phyloP scores from a whole-genome alignment of 2,888 invertebrate genomes.

The Standfussiana lucernea region DNA sequence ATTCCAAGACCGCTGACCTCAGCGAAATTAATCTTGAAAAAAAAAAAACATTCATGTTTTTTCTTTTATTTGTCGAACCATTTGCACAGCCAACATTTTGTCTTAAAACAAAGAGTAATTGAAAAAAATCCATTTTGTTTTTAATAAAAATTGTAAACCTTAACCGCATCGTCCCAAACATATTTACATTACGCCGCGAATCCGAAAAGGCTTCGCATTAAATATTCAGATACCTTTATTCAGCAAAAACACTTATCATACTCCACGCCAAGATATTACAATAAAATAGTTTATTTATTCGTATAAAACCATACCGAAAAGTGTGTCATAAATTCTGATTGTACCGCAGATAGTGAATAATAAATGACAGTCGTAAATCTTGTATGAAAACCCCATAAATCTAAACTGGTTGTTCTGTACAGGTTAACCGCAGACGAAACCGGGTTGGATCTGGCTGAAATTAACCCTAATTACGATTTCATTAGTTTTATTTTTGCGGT shows the following conservation, averaged over 20 bases:
- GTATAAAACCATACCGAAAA: constrained; percentile 83
- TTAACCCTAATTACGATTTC: constrained; percentile 68
- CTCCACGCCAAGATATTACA: constrained; percentile 68
- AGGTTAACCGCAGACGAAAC: constrained; percentile 76
- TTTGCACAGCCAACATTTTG: background rate
- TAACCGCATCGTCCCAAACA: background rate
- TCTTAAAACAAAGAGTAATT: background rate
- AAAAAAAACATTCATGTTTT: constrained; percentile 4
- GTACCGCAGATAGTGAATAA: constrained; percentile 88
- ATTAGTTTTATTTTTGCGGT: constrained; percentile 64
- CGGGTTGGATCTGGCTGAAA: constrained; percentile 54
- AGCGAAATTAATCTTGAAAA: constrained; percentile 25
- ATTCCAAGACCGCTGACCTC: constrained; percentile 26
- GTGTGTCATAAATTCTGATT: constrained; percentile 88
- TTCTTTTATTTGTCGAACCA: constrained; percentile 12
- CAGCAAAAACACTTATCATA: constrained; percentile 66
- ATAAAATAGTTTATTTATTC: constrained; percentile 81
- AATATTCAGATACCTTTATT: constrained; percentile 54
- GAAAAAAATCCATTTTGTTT: background rate
- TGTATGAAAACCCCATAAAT: constrained; percentile 89
- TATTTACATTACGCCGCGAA: constrained; percentile 21
- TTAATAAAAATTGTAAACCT: background rate
- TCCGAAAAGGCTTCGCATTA: constrained; percentile 41
- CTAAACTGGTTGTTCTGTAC: constrained; percentile 82
- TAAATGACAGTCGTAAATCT: constrained; percentile 88